These are phyloP conservation scores for Genyomyrus donnyi DNA, from an alignment of 2,113 vertebrate species.

Conservation along the genomic window DNA sequence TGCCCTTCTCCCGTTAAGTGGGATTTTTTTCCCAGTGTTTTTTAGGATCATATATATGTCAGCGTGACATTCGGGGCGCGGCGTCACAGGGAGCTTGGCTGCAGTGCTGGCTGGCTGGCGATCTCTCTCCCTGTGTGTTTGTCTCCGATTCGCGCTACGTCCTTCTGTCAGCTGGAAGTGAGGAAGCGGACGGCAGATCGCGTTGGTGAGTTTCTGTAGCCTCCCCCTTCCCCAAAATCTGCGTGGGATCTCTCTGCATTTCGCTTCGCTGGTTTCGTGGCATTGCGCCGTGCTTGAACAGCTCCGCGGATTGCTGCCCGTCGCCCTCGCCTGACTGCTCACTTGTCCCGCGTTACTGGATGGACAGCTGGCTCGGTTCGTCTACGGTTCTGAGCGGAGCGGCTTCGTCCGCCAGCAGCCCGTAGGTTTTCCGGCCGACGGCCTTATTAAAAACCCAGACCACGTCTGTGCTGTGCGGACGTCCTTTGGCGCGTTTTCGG, in stretches of 20 bases:
- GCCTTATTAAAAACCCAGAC: neutral
- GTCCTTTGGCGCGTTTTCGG: neutral
- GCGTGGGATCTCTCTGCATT: neutral
- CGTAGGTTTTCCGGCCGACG: neutral
- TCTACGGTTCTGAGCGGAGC: neutral
- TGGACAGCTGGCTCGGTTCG: constrained; percentile 1
- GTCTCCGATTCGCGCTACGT: neutral
- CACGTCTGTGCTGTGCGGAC: neutral
- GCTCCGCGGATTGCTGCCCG: neutral
- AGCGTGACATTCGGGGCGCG: neutral
- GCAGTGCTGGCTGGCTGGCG: neutral
- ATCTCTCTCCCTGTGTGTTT: neutral
- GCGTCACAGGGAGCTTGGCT: neutral
- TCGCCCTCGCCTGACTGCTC: neutral
- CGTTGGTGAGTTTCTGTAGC: constrained; percentile 9
- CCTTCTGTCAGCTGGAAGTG: constrained; percentile 16
- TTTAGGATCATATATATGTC: neutral
- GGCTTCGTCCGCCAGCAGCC: neutral
- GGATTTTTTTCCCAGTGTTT: neutral
- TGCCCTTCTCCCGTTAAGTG: neutral
- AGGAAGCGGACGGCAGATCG: constrained; percentile 20
- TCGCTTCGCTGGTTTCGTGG: neutral
- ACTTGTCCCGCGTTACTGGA: neutral
- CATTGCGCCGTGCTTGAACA: neutral
- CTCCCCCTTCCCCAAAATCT: neutral